Evolutionary conservation across 2,888 invertebrate genomes (phyloP).

Genomic region (Selenia dentaria): DNA sequence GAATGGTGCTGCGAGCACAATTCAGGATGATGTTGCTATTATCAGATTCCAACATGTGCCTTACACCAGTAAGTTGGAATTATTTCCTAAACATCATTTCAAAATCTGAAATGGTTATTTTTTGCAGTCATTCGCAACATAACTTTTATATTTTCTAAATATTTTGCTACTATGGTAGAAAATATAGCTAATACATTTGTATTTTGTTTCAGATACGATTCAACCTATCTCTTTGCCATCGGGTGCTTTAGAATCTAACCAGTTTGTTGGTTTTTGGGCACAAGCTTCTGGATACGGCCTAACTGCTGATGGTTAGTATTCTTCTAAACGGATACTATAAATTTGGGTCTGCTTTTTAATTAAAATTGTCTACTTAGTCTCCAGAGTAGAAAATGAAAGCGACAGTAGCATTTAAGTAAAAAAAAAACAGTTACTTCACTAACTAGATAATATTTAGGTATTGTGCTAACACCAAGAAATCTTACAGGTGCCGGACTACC

Average conservation of each 20-base stretch:
- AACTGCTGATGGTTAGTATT: constrained; percentile 16
- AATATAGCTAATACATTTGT: too few relatives aligned
- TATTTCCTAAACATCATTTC: background rate
- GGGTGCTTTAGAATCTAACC: constrained; percentile 4
- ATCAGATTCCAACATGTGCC: constrained; percentile 32
- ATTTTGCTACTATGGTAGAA: background rate
- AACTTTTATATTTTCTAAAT: too few relatives aligned
- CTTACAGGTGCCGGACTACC: constrained; percentile 1
- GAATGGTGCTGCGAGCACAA: constrained; percentile 18
- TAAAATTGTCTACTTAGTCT: too few relatives aligned
- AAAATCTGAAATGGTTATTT: too few relatives aligned
- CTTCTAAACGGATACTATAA: background rate
- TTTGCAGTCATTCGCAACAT: too few relatives aligned
- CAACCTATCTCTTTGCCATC: constrained; percentile 35
- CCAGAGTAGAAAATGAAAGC: too few relatives aligned
- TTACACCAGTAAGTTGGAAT: constrained; percentile 31
- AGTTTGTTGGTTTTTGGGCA: constrained; percentile 22
- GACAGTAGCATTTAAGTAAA: too few relatives aligned
- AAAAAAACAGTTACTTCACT: too few relatives aligned
- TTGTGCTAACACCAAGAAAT: constrained; percentile 16
- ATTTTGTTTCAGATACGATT: constrained; percentile 27
- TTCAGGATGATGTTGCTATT: constrained; percentile 42
- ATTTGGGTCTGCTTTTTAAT: too few relatives aligned
- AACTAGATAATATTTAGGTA: too few relatives aligned
- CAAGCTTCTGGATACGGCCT: constrained; percentile 41